Evolutionary conservation across 1,140 invertebrate genomes (phyloP), one percentile per base, ranked within the genome.

Genomic region (Meteorus sp.): DNA sequence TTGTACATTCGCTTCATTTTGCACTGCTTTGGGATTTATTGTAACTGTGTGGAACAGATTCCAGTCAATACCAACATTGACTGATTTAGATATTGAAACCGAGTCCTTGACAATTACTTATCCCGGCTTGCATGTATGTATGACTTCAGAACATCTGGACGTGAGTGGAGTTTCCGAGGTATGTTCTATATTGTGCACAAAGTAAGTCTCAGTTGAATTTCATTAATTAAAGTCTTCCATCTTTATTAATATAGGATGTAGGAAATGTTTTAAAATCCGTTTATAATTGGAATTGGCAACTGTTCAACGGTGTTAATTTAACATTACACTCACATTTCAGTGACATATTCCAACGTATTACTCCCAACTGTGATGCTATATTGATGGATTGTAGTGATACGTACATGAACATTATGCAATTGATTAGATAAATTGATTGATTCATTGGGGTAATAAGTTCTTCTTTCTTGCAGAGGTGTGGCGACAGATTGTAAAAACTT

Each of bases 51-150:
- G 87, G 87, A 83, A 88, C 61, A 90, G 89, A 69, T 91, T 91
- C 74, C 87, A 89, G 80, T 90, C 87, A 0, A 88, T 88, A 76
- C 89, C 89, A 1, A 90, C 88, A 0, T 88, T 90, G n/a, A 90
- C 87, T 15, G 88, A 84, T 1, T 52, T 80, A 4, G 70, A 74
- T 45, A 71, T 60, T 7, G n/a, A 48, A 9, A 62, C 56, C 6
- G 61, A 66, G 0, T 11, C 56, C 7, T 22, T 27, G 3, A 6
- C 11, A 3, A 39, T 64, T 0, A 23, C 59, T 23, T 72, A 68
- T 41, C 70, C 69, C 6, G 57, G 58, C 41, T 2, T 70, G 0
- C 59, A 48, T 9, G 9, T 72, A 3, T 71, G 69, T 27, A 33
- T 47, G 25, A 22, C 25, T 11, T 31, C 50, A 31, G 56, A 52